phyloP scores from a whole-genome alignment of 2,113 vertebrate genomes.

The Triplophysa rosa region DNA sequence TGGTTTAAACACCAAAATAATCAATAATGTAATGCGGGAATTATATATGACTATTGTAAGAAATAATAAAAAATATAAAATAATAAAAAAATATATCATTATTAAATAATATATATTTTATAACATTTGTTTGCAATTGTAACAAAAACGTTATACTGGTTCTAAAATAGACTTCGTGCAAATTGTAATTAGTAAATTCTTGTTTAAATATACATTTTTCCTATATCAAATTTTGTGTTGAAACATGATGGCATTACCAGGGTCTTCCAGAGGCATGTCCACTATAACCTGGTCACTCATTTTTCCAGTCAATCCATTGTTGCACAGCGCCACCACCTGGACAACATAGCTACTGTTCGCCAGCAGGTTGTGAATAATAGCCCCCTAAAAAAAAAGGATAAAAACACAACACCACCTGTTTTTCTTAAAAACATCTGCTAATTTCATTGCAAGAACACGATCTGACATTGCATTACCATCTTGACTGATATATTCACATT shows the following conservation, averaged over 20 bases:
- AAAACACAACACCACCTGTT: background rate
- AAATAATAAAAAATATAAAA: no score
- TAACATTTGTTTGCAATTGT: no score
- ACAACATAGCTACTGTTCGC: slow-evolving; percentile 96
- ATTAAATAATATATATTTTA: no score
- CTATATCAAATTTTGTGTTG: no score
- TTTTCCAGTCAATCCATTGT: slow-evolving; percentile 88
- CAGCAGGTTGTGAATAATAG: slow-evolving; percentile 86
- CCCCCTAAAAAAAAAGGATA: slow-evolving; percentile 76
- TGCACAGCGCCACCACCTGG: slow-evolving; percentile 92
- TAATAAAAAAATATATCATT: no score
- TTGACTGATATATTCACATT: background rate
- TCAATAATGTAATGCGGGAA: no score
- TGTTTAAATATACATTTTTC: no score
- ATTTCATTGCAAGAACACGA: background rate
- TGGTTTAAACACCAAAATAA: no score
- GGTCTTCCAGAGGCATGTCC: slow-evolving; percentile 88
- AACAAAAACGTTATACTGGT: no score
- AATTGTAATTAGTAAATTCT: no score
- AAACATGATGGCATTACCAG: slow-evolving; percentile 74
- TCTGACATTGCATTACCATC: background rate
- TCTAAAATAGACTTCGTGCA: no score
- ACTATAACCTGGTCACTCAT: slow-evolving; percentile 93
- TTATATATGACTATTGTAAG: no score
- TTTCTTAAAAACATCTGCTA: background rate